These are phyloP conservation scores for Rhopilema esculentum DNA, from an alignment of 30 jellyfish, hydroid and myxozoan genomes.

Conservation along the genomic window DNA sequence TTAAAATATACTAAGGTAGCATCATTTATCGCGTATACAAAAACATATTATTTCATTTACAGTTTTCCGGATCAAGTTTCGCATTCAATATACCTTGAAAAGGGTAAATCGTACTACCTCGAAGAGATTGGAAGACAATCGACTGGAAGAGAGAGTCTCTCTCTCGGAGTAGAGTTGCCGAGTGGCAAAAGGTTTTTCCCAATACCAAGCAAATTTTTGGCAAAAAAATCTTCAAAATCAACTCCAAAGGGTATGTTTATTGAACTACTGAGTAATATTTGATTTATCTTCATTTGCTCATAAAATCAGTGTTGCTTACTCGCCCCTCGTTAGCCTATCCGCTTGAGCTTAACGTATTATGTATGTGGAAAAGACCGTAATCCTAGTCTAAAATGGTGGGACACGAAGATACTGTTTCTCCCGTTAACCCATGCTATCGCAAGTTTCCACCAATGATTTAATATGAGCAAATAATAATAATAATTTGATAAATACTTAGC, in stretches of 20 bases:
- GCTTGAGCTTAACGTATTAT: no score
- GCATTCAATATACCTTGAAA: slow-evolving; percentile 75
- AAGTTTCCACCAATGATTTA: no score
- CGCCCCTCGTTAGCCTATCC: no score
- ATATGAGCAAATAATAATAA: no score
- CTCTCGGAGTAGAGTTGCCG: slow-evolving; percentile 92
- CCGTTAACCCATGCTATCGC: no score
- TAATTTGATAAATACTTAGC: background rate
- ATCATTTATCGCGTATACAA: background rate
- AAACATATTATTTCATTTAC: background rate
- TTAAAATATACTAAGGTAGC: background rate
- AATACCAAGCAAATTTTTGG: slow-evolving; percentile 55
- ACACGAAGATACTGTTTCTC: no score
- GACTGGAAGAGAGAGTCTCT: slow-evolving; percentile 59
- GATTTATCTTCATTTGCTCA: no score
- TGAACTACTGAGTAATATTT: no score
- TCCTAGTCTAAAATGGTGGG: no score
- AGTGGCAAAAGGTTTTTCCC: slow-evolving; percentile 85
- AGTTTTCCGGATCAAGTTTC: slow-evolving; percentile 96
- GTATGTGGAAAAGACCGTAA: no score
- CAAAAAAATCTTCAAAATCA: slow-evolving; percentile 40
- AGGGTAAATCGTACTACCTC: slow-evolving; percentile 76
- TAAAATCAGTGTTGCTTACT: no score
- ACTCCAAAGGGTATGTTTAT: slow-evolving; percentile 33
- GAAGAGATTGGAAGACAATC: slow-evolving; percentile 89